phyloP scores from a whole-genome alignment of 2,113 vertebrate genomes.

The Gopherus evgoodei region DNA sequence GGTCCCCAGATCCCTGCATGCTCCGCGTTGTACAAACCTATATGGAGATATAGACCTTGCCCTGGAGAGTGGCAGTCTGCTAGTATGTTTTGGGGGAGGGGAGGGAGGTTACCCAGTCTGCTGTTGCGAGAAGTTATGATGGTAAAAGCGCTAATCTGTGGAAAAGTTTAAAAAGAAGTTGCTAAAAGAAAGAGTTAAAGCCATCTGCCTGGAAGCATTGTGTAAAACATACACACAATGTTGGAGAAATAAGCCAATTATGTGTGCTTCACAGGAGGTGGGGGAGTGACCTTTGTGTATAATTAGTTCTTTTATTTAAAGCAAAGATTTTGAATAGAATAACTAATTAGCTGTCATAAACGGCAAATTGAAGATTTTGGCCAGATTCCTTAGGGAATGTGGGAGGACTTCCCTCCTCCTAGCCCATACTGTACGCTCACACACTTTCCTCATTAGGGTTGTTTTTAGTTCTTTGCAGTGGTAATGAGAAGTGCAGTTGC shows the following conservation, averaged over 20 bases:
- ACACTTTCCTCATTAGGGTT: constrained; percentile 88
- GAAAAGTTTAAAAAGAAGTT: constrained; percentile 37
- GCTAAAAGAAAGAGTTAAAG: constrained; percentile 79
- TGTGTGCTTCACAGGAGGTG: constrained; percentile 84
- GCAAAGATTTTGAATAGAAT: constrained; percentile 93
- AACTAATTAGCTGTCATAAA: constrained; percentile 96
- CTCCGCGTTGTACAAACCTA: neutral
- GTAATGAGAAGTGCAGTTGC: constrained; percentile 84
- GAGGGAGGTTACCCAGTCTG: neutral
- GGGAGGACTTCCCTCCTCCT: constrained; percentile 77
- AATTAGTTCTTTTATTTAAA: constrained; percentile 96
- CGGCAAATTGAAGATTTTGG: constrained; percentile 93
- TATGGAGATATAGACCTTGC: neutral
- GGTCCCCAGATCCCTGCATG: neutral
- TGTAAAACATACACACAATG: constrained; percentile 83
- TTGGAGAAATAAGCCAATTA: constrained; percentile 89
- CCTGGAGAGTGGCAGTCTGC: neutral
- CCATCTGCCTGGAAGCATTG: constrained; percentile 81
- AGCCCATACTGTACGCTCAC: constrained; percentile 45
- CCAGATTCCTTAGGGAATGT: constrained; percentile 82
- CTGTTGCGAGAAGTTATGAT: neutral
- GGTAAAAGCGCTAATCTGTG: neutral
- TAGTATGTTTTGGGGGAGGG: neutral
- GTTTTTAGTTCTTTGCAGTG: constrained; percentile 84
- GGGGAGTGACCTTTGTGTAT: constrained; percentile 90